phyloP scores from a whole-genome alignment of 2,113 vertebrate genomes.

The Cyanocitta stelleri region DNA sequence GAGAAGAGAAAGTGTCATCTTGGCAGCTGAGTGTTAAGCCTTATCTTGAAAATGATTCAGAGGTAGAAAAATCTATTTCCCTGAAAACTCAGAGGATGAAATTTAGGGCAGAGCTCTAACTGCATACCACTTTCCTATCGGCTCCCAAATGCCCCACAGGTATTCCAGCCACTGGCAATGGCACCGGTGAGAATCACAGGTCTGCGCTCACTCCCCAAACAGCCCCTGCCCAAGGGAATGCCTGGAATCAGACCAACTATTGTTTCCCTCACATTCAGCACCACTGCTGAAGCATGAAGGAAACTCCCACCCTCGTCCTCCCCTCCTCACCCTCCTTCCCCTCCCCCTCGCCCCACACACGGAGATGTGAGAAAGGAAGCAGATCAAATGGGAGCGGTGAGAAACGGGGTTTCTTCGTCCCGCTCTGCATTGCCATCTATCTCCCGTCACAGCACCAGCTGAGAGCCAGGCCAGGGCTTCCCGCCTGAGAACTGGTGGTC shows the following conservation, averaged over 20 bases:
- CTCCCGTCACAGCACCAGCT: neutral
- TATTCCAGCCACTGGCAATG: neutral
- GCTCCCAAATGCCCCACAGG: neutral
- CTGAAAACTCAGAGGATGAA: neutral
- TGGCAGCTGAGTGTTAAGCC: neutral
- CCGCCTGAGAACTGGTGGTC: neutral
- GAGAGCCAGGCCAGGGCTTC: neutral
- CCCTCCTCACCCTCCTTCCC: constrained; percentile 23
- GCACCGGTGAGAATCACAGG: constrained; percentile 14
- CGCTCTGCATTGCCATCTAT: neutral
- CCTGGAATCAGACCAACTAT: constrained; percentile 47
- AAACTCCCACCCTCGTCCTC: constrained; percentile 46
- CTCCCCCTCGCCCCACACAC: constrained; percentile 54
- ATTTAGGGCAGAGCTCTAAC: neutral
- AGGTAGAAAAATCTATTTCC: neutral
- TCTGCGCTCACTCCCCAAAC: neutral
- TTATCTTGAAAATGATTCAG: neutral
- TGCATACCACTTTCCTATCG: accelerated
- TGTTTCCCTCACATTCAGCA: constrained; percentile 62
- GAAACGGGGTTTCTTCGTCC: neutral
- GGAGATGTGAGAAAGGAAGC: constrained; percentile 49
- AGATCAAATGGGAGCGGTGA: neutral
- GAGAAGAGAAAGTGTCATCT: neutral
- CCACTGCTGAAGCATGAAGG: constrained; percentile 65
- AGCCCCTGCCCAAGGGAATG: constrained; percentile 23